Evolutionary conservation across 2,888 invertebrate species (phyloP), one percentile per base, ranked within the genome.

Genomic region (Lamproptera curius): DNA sequence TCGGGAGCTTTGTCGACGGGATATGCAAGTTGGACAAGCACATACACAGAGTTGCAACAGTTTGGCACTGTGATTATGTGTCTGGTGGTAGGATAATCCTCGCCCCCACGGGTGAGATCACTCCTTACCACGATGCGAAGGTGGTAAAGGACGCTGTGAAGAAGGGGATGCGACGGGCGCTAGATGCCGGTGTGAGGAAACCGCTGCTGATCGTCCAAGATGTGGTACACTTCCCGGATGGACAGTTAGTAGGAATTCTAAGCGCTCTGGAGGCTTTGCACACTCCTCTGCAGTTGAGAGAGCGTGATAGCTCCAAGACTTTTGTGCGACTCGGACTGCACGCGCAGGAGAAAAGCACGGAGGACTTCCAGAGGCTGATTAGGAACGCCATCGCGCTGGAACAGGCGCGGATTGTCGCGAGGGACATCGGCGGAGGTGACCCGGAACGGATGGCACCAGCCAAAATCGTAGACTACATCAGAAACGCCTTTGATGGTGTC

Each of bases 181-280:
- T 97, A 15, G 92, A 94, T 65, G 94, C 96, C 33, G 98, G 98
- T 0, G 91, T 95, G 15, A 92, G 91, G 51, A 90, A 90, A 52
- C 97, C 97, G 0, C 69, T 98, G 23, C 65, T 99, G 1, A 90
- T 94, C 1, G 88, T 95, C 1, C 91, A 94, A 35, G 90, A 91
- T 38, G 90, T 90, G 35, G 78, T 89, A 0, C 86, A 89, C 10
- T 97, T 94, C 70, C 90, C 91, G 3, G 92, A 96, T 62, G 92
- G 93, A 16, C 93, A 93, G 44, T 70, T 97, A 34, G 95, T 96
- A 1, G 90, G 94, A 1, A 86, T 97, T 1, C 89, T 99, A 0
- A 98, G 97, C 1, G 96, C 94, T 0, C 80, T 98, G 13, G 94
- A 97, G 76, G 94, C 93, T 10, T 86, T 97, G 13, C 98, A 98